phyloP scores from a whole-genome alignment of 2,888 invertebrate genomes.

The Clitarchus hookeri region DNA sequence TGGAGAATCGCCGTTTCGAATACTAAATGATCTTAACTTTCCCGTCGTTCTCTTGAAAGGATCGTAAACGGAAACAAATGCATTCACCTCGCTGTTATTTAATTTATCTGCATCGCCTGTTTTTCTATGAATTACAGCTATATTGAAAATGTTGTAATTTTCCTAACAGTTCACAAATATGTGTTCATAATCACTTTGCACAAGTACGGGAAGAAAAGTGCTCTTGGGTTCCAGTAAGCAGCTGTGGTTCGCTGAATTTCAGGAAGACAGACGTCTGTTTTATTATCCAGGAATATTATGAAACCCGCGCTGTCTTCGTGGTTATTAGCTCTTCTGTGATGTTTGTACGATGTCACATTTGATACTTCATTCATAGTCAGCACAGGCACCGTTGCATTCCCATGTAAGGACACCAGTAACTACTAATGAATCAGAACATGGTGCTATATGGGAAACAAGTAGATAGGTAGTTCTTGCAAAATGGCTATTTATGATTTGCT shows the following conservation, averaged over 20 bases:
- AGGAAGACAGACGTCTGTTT: background rate
- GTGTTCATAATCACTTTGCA: background rate
- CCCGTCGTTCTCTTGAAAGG: background rate
- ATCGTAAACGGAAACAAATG: background rate
- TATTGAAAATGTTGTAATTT: background rate
- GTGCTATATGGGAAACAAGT: background rate
- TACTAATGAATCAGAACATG: background rate
- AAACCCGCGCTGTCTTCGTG: background rate
- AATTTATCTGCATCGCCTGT: background rate
- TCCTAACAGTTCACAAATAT: background rate
- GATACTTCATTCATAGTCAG: background rate
- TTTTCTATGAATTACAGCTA: background rate
- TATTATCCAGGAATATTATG: background rate
- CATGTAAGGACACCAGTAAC: background rate
- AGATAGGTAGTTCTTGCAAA: background rate
- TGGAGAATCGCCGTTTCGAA: background rate
- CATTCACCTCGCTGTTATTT: background rate
- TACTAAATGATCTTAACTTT: background rate
- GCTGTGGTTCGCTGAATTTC: background rate
- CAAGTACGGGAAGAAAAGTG: background rate
- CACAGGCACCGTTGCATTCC: background rate
- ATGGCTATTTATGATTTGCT: background rate
- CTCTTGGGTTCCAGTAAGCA: conserved; percentile 1
- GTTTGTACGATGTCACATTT: background rate
- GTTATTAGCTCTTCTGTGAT: background rate